A percentile compares a stretch with the other conserved stretches of the same genome.
phyloP scores from a whole-genome alignment of 2,888 invertebrate species.

The Mellilla xanthometata region DNA sequence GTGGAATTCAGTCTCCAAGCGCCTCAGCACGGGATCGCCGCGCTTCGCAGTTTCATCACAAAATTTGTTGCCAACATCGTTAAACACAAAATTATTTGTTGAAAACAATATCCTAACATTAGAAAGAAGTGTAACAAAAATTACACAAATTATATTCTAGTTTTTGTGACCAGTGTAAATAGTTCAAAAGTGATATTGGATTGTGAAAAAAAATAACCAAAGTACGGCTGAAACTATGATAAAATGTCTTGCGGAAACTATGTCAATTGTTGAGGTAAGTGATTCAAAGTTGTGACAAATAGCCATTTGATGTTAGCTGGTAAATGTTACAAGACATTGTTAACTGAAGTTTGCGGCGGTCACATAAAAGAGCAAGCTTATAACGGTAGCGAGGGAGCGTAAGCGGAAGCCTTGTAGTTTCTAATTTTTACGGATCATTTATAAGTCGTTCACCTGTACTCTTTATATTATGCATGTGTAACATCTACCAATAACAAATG shows the following conservation, averaged over 20 bases:
- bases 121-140: constrained; percentile 29
- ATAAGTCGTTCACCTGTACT: constrained; percentile 15
- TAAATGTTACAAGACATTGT: constrained; percentile 1
- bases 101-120: constrained; percentile 30
- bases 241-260: constrained; percentile 53
- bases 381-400: constrained; percentile 1
- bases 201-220: constrained; percentile 57
- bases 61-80: constrained; percentile 58
- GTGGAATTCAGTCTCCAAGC: constrained; percentile 65
- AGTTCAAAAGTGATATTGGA: constrained; percentile 58
- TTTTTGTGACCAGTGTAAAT: constrained; percentile 46
- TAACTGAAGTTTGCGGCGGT: constrained; percentile 4
- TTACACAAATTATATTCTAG: constrained; percentile 22
- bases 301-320: neutral
- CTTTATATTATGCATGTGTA: neutral
- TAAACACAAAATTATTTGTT: constrained; percentile 49
- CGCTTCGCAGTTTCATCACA: constrained; percentile 26
- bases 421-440: constrained; percentile 22
- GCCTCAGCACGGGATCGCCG: constrained; percentile 46
- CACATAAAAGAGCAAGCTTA: constrained; percentile 1
- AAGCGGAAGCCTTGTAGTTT: constrained; percentile 20
- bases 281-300: too few species aligned
- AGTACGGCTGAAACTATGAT: constrained; percentile 62
- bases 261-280: constrained; percentile 62
- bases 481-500: too few species aligned